A percentile compares a stretch with the other conserved stretches of the same genome.
phyloP scores from a whole-genome alignment of 2,888 invertebrate genomes.

The Diploptera punctata region DNA sequence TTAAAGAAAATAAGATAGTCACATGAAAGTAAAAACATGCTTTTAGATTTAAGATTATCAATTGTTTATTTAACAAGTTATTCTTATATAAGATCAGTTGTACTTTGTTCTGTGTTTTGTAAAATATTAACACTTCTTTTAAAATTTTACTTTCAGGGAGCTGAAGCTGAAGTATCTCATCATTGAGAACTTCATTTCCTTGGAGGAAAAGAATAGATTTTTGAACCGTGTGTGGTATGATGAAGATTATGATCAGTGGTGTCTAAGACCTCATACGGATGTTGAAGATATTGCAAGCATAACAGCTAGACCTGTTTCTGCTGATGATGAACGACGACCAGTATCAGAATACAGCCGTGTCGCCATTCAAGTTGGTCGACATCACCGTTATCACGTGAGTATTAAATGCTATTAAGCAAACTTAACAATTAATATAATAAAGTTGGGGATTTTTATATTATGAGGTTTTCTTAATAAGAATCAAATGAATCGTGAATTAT shows the following conservation, averaged over 20 bases:
- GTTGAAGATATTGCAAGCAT: conserved; percentile 45
- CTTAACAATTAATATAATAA: too few species aligned
- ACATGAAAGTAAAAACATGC: too few species aligned
- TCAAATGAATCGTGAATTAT: too few species aligned
- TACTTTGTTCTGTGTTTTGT: background rate
- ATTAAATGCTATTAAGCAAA: too few species aligned
- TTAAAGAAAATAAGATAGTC: too few species aligned
- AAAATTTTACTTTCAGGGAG: conserved; percentile 68
- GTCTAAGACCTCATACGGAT: conserved; percentile 50
- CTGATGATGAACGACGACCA: conserved; percentile 67
- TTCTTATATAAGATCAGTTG: too few species aligned
- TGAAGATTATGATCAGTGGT: conserved; percentile 84
- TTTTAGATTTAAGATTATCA: too few species aligned
- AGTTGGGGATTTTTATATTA: too few species aligned
- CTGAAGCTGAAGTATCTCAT: conserved; percentile 87
- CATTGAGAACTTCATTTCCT: conserved; percentile 90
- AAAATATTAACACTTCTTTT: background rate
- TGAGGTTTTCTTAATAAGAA: too few species aligned
- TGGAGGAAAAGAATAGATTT: conserved; percentile 77
- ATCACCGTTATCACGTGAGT: conserved; percentile 51
- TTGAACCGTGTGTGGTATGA: conserved; percentile 77
- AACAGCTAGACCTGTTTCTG: conserved; percentile 67
- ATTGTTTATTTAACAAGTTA: too few species aligned
- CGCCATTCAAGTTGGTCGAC: conserved; percentile 58
- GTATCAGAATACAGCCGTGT: conserved; percentile 66